phyloP scores from a whole-genome alignment of 2,888 invertebrate genomes.

The Conomelus anceps region DNA sequence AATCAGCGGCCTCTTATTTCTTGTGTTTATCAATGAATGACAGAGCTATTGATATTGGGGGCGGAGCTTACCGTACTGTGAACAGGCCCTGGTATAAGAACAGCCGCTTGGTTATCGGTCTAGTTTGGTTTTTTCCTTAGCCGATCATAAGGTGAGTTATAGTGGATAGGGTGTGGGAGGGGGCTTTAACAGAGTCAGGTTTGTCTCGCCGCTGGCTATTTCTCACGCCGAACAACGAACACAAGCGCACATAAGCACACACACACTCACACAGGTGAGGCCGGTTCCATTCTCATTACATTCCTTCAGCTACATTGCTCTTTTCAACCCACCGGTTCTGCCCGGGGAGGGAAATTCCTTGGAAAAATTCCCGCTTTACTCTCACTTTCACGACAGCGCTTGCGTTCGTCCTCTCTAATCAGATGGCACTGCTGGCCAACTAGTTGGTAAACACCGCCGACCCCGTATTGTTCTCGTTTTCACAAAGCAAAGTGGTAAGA shows the following conservation, averaged over 20 bases:
- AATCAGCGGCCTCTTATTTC: background rate
- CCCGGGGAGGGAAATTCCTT: background rate
- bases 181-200: background rate
- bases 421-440: background rate
- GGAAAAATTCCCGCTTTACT: background rate
- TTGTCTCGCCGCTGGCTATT: background rate
- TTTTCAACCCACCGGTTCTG: background rate
- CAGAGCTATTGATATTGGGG: background rate
- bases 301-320: slow-evolving; percentile 12
- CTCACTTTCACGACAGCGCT: background rate
- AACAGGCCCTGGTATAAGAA: background rate
- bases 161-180: background rate
- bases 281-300: slow-evolving; percentile 11
- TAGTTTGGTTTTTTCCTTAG: background rate
- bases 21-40: background rate
- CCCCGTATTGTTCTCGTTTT: background rate
- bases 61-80: background rate
- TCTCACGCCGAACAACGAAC: background rate
- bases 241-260: background rate
- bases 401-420: background rate
- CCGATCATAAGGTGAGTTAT: background rate
- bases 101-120: background rate
- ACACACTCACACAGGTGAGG: background rate
- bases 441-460: background rate
- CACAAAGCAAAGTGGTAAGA: background rate